Percentiles rank a stretch among this genome's conserved stretches.
phyloP scores from a whole-genome alignment of 2,888 invertebrate species.

The Tanytarsus gracilentus region DNA sequence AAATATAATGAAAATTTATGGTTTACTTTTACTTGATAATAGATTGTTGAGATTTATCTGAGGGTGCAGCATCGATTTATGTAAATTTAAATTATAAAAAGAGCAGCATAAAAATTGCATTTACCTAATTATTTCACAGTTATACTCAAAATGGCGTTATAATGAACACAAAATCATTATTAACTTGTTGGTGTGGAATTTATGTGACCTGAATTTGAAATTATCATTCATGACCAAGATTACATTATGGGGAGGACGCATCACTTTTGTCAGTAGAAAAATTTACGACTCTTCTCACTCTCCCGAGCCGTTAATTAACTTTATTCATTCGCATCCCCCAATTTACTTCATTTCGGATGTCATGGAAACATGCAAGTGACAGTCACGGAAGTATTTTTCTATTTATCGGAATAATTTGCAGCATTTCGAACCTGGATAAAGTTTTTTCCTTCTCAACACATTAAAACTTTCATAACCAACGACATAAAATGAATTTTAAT shows the following conservation, averaged over 20 bases:
- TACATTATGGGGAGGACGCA: too few species aligned
- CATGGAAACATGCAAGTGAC: neutral
- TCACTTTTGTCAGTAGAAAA: conserved; percentile 20
- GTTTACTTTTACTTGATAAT: conserved; percentile 9
- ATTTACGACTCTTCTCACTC: conserved; percentile 9
- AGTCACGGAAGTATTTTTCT: neutral
- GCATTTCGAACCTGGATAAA: too few species aligned
- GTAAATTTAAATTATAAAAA: conserved; percentile 13
- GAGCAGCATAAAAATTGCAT: too few species aligned
- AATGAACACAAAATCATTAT: conserved; percentile 27
- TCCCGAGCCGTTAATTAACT: conserved; percentile 8
- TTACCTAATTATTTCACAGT: conserved; percentile 24
- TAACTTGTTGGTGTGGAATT: conserved; percentile 26
- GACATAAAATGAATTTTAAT: conserved; percentile 14
- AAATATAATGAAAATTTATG: conserved; percentile 18
- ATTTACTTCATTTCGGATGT: too few species aligned
- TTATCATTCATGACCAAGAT: conserved; percentile 5
- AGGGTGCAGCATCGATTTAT: conserved; percentile 8
- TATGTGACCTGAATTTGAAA: conserved; percentile 25
- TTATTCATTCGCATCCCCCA: conserved; percentile 7
- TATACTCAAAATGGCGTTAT: too few species aligned
- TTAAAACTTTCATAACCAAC: too few species aligned
- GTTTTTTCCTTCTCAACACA: too few species aligned
- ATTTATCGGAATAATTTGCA: neutral
- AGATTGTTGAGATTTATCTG: conserved; percentile 12